These are phyloP conservation scores for Porites rus DNA, from an alignment of 92 coral and sea anemone genomes.

Conservation along the genomic window DNA sequence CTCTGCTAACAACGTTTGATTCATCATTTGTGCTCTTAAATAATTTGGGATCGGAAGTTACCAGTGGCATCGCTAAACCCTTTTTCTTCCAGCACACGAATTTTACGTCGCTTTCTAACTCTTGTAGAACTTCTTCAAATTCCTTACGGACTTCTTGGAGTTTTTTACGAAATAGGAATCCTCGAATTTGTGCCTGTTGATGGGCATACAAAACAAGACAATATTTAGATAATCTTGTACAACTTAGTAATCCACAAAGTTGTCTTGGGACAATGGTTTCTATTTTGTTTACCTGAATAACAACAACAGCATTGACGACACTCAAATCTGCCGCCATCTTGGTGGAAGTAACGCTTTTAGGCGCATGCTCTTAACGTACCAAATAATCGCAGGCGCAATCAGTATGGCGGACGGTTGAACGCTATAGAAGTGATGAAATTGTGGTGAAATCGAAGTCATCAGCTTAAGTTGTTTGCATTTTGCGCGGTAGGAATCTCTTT, in stretches of 20 bases:
- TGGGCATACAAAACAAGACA: background rate
- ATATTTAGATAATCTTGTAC: background rate
- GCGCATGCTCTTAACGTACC: conserved; percentile 40
- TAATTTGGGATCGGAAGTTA: background rate
- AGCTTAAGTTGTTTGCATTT: background rate
- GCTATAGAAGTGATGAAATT: background rate
- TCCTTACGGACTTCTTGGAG: conserved; percentile 69
- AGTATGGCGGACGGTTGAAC: background rate
- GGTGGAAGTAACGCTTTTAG: background rate
- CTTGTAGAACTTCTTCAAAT: conserved; percentile 70
- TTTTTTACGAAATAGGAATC: conserved; percentile 71
- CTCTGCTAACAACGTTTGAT: background rate
- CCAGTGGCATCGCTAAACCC: conserved; percentile 13
- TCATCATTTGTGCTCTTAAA: background rate
- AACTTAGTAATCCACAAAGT: background rate
- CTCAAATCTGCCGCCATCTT: conserved; percentile 85
- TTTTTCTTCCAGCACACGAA: conserved; percentile 19
- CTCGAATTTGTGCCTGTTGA: conserved; percentile 80
- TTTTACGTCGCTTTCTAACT: conserved; percentile 50
- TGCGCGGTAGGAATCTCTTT: background rate
- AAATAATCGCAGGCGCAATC: conserved; percentile 9
- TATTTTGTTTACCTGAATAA: conserved; percentile 37
- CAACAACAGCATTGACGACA: background rate
- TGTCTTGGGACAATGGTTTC: too few species aligned
- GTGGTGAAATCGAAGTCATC: background rate